Evolutionary conservation across 1,140 invertebrate genomes (phyloP), one percentile per base, ranked within the genome.

Genomic region (Eubasilissa regina): DNA sequence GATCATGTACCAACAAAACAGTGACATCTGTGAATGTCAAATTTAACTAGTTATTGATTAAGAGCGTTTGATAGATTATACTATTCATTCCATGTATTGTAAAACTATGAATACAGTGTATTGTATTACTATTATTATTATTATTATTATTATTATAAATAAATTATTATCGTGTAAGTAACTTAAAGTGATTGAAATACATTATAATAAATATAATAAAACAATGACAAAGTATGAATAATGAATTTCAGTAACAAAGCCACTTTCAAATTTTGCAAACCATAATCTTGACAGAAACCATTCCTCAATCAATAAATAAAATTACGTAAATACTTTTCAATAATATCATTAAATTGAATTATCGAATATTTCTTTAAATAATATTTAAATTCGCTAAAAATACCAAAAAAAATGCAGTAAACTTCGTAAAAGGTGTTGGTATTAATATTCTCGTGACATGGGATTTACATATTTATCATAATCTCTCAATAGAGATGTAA

Each of bases 81-180:
- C 73, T 83, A 83, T 78, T 80, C 81, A 83, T 83, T 83, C 81
- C 81, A 83, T 83, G 81, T 75, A 75, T 75, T 58, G 73, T 76
- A 76, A 76, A 62, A 76, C 10, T 76, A 76, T 76, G 80, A 82
- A 82, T 79, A 79, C 75, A 82, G 51, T 79, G 74, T 81, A 81
- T 75, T 74, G 80, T 79, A 82, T 72, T 79, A 73, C 68, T 51
- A 73, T 55, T 55, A 77, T 76, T 35, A 35, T 35, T 51, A 73
- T 55, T 55, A 77, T 76, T 35, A 35, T 35, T 35, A 35, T 35
- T 82, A 82, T 78, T 58, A 83, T 80, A 80, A 83, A 80, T 83
- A 83, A 83, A 83, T 83, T 83, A 83, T 83, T 83, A 83, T 83
- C 76, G 81, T 83, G 78, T 83, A 83, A 83, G 81, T 83, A 83